Percentiles rank a stretch among this genome's conserved stretches.
Evolutionary conservation across 2,113 vertebrate species (phyloP).

Genomic region (Irena cyanogastra): DNA sequence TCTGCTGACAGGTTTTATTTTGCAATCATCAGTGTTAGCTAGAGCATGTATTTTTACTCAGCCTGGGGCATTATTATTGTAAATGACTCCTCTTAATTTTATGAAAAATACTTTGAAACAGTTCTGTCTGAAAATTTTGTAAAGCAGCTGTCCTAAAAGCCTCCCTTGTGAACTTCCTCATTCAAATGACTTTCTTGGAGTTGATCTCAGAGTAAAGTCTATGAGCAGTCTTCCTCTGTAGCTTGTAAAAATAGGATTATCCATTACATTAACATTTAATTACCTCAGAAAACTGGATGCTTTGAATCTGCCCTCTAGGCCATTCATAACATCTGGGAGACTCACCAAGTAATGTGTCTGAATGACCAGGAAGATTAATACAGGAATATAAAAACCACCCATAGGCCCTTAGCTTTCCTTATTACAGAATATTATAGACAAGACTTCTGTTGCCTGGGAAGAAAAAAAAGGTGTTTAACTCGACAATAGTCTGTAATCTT

Average conservation of each 20-base stretch:
- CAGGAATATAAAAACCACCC: not conserved
- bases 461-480: not conserved
- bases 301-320: conserved; percentile 4
- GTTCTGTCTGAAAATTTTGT: not conserved
- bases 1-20: not conserved
- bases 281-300: not conserved
- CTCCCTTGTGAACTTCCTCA: not conserved
- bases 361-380: conserved; percentile 32
- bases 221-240: not conserved
- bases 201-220: not conserved
- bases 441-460: not conserved
- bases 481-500: not conserved
- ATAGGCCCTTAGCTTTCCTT: not conserved
- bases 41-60: not conserved
- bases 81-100: not conserved
- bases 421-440: not conserved
- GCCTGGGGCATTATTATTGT: not conserved
- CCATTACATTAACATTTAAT: not conserved
- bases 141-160: not conserved
- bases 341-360: not conserved
- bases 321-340: not conserved
- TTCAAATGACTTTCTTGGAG: not conserved
- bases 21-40: not conserved
- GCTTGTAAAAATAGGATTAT: not conserved
- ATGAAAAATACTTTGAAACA: not conserved